Base-by-base conservation (phyloP, 2,113 vertebrate species). In the Rhynchopsitta pachyrhyncha region DNA sequence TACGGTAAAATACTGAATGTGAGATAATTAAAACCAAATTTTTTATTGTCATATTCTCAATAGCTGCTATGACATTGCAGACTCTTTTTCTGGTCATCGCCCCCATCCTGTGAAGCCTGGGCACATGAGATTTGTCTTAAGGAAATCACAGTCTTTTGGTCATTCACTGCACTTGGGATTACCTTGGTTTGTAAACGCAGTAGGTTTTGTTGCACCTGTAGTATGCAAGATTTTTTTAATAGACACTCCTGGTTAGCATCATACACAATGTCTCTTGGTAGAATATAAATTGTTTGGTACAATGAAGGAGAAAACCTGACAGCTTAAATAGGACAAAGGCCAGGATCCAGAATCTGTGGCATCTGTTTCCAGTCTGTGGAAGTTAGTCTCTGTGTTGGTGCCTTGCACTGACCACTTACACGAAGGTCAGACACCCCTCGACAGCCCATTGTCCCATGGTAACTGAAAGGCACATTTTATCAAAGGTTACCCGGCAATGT, bases 1-100 rank as follows among this genome's bases (percentile, higher is more conserved):
- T 77, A n/a, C 57, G 60, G 37, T 95, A 95, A 96, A 97, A 96
- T 85, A 87, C 64, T 82, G 76, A 95, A 91, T 74, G 83, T 11
- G 2, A 90, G 68, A 86, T 89, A 91, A 88, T 86, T 31, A 4
- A 62, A 90, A 86, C 47, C 81, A 93, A 88, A 62, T 64, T 85
- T 63, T 55, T 95, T 93, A 66, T 60, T 95, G 59, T 66, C 50
- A 49, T 59, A 47, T 70, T 78, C 59, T 42, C 79, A 82, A 11
- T 86, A 64, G 37, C 41, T 74, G 23, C 41, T n/a, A 17, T 62
- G 53, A 86, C 53, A 88, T 13, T 0, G 0, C 37, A 86, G 28
- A 9, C 37, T 86, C 71, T 25, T 93, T 93, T 88, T 83, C 53
- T 74, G 57, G 11, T 77, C 8, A 7, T 80, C 42, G n/a, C 15